These are phyloP conservation scores for Pipistrellus kuhlii DNA, from an alignment of 2,797 vertebrate species.

Conservation along the genomic window DNA sequence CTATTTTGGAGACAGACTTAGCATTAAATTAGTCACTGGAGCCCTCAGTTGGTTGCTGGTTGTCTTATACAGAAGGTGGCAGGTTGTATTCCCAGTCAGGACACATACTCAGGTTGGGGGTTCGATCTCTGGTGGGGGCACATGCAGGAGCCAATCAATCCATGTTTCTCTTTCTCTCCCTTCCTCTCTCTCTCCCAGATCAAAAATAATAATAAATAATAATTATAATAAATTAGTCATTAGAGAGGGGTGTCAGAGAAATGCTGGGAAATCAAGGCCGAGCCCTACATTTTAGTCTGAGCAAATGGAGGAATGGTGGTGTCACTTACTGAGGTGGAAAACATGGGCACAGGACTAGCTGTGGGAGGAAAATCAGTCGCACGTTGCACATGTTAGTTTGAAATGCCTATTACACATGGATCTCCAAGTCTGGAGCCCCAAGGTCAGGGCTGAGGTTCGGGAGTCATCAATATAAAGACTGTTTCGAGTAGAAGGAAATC, in stretches of 20 bases:
- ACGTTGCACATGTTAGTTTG: neutral
- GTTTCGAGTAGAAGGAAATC: neutral
- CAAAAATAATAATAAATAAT: neutral
- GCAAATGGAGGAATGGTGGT: neutral
- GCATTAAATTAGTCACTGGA: neutral
- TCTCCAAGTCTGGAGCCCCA: neutral
- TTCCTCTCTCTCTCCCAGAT: neutral
- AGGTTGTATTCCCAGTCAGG: neutral
- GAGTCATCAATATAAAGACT: neutral
- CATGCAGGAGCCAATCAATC: neutral
- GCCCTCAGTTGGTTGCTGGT: neutral
- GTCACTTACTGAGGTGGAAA: neutral
- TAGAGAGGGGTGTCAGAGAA: neutral
- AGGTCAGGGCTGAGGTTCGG: neutral
- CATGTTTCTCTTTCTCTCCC: neutral
- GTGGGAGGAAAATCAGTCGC: neutral
- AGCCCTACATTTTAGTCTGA: neutral
- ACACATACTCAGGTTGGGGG: neutral
- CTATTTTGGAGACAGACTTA: neutral
- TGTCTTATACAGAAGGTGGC: neutral
- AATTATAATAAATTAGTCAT: neutral
- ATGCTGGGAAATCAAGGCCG: neutral
- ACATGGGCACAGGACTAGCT: neutral
- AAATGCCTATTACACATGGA: neutral
- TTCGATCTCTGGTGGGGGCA: neutral